Evolutionary conservation across 2,113 vertebrate genomes (phyloP), one percentile per base, ranked within the genome.

Genomic region (Prietella phreatophila): DNA sequence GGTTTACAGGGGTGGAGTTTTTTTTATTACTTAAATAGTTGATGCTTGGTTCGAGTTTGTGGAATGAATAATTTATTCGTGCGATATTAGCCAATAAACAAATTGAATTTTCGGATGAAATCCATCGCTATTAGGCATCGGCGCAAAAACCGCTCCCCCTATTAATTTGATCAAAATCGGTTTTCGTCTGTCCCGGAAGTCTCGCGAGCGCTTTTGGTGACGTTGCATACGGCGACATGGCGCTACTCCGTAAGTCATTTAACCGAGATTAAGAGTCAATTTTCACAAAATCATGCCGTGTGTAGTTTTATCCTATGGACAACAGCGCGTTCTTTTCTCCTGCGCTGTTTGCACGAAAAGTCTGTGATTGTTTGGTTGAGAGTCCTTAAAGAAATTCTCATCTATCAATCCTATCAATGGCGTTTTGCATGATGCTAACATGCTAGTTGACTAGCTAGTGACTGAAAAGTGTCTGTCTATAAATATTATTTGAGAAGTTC

Each of bases 211-310:
- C 89, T 93, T 88, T 92, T 92, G 94, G 94, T 95, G 95, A 95
- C 95, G 95, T 93, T 95, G 94, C 95, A 94, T 93, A 92, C 94
- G 94, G 93, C 91, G 93, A 95, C 93, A 96, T 96, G 95, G 93
- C 95, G 88, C 93, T 91, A 69, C 90, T 88, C 84, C 53, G 95
- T 96, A 88, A 96, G 95, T 95, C 65, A 85, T 86, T 91, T 58
- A 1, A 69, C 36, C 42, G 91, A 93, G 89, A 89, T 87, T 87
- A 89, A 47, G 36, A 9, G 9, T 11, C 25, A 61, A 20, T 85
- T 19, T 65, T 63, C 2, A 27, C 22, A 47, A 5, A 5, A 0
- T 6, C 27, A 8, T 22, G 1, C 0, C 58, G 7, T 15, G 2
- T 27, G 20, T 71, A 22, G 6, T 10, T 56, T 1, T 4, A 3